Percentiles rank a stretch among this genome's conserved stretches.
These are phyloP conservation scores for Notarius quadriscutis DNA, from an alignment of 2,113 vertebrate genomes.

Conservation along the genomic window DNA sequence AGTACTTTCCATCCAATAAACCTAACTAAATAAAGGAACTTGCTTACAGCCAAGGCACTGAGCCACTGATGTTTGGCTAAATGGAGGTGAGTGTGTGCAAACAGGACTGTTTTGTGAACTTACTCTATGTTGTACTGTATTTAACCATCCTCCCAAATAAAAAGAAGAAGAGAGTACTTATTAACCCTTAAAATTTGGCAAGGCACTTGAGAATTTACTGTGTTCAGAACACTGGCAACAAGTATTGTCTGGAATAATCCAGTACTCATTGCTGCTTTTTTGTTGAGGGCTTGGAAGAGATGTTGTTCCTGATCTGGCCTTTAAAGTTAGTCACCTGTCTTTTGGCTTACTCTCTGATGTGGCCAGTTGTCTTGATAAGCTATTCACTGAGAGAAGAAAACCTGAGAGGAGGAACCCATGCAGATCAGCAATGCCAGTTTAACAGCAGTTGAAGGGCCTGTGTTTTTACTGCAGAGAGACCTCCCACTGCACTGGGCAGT, in stretches of 20 bases:
- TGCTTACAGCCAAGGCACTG: neutral
- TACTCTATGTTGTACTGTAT: neutral
- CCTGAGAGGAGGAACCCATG: neutral
- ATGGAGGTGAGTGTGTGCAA: neutral
- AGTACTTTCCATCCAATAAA: neutral
- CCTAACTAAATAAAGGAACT: neutral
- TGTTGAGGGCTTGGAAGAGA: neutral
- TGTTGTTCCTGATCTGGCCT: neutral
- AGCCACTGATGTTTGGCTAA: neutral
- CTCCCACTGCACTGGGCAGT: neutral
- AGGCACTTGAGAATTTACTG: neutral
- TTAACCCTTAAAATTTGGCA: neutral
- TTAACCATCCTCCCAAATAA: neutral
- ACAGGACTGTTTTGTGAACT: neutral
- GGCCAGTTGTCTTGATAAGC: neutral
- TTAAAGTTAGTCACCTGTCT: neutral
- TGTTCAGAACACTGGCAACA: neutral
- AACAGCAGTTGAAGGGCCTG: neutral
- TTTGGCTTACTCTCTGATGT: neutral
- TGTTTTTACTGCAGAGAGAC: neutral
- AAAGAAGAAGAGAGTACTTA: neutral
- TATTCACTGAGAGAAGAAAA: neutral
- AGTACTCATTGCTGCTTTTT: neutral
- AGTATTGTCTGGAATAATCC: neutral
- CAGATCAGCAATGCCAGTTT: neutral